Percentiles rank a stretch among this genome's conserved stretches.
Evolutionary conservation across 2,797 vertebrate genomes (phyloP).

Genomic region (Netta rufina): DNA sequence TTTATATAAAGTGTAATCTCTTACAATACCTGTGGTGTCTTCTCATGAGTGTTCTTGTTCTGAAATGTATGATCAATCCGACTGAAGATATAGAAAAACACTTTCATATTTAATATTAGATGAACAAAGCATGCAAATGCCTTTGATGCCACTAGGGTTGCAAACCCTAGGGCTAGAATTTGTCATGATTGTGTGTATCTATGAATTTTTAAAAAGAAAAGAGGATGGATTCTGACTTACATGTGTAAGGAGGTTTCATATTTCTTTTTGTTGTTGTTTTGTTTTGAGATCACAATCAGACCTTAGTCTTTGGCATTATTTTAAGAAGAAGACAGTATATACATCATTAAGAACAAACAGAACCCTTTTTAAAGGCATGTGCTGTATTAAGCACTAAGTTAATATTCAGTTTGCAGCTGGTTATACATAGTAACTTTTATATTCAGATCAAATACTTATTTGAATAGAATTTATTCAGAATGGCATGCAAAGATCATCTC

Average conservation of each 20-base stretch:
- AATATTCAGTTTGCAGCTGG: slow-evolving; percentile 59
- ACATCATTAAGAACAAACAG: background rate
- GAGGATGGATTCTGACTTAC: slow-evolving; percentile 8
- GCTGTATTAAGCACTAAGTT: slow-evolving; percentile 33
- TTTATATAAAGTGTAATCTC: background rate
- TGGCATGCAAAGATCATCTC: slow-evolving; percentile 43
- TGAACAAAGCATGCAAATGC: background rate
- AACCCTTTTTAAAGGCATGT: background rate
- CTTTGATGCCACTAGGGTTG: slow-evolving; percentile 23
- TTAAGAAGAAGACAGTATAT: background rate
- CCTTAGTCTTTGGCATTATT: background rate
- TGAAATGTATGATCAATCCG: slow-evolving; percentile 4
- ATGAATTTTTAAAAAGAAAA: slow-evolving; percentile 39
- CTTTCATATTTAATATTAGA: slow-evolving; percentile 23
- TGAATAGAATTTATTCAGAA: slow-evolving; percentile 58
- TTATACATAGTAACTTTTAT: slow-evolving; percentile 49
- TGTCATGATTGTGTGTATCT: background rate
- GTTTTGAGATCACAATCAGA: background rate
- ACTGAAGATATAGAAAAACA: slow-evolving; percentile 18
- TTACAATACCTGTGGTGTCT: background rate
- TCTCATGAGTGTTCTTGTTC: slow-evolving; percentile 18
- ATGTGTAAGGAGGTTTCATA: background rate
- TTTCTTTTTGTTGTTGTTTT: background rate
- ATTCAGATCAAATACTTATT: slow-evolving; percentile 54
- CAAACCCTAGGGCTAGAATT: slow-evolving; percentile 3